phyloP scores from a whole-genome alignment of 2,888 invertebrate species.

The Lamellibrachia satsuma region DNA sequence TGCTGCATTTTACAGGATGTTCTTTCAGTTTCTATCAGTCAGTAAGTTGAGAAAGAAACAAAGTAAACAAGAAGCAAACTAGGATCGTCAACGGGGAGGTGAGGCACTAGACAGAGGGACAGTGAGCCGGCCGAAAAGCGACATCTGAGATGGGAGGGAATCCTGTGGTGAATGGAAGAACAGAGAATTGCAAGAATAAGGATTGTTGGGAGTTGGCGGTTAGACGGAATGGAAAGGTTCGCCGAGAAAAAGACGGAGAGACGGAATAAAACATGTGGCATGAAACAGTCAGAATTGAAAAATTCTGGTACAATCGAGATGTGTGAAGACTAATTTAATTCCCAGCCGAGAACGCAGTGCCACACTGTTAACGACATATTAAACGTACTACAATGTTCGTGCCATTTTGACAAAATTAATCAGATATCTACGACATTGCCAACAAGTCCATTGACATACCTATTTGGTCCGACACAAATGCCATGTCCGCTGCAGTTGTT shows the following conservation, averaged over 20 bases:
- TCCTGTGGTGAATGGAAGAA: neutral
- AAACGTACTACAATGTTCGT: neutral
- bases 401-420: neutral
- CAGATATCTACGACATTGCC: neutral
- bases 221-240: too few species aligned
- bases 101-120: neutral
- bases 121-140: neutral
- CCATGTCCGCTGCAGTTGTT: slow-evolving; percentile 35
- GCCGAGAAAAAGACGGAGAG: too few species aligned
- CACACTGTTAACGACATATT: neutral
- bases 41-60: neutral
- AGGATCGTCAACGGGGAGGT: neutral
- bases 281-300: neutral
- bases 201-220: too few species aligned
- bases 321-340: neutral
- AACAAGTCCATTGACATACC: slow-evolving; percentile 23
- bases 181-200: too few species aligned
- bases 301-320: too few species aligned
- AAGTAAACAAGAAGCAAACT: neutral
- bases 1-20: neutral
- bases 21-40: neutral
- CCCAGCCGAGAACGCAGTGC: neutral
- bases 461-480: slow-evolving; percentile 33
- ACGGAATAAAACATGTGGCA: neutral
- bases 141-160: neutral